phyloP scores from a whole-genome alignment of 2,888 invertebrate species.

The Unio delphinus region DNA sequence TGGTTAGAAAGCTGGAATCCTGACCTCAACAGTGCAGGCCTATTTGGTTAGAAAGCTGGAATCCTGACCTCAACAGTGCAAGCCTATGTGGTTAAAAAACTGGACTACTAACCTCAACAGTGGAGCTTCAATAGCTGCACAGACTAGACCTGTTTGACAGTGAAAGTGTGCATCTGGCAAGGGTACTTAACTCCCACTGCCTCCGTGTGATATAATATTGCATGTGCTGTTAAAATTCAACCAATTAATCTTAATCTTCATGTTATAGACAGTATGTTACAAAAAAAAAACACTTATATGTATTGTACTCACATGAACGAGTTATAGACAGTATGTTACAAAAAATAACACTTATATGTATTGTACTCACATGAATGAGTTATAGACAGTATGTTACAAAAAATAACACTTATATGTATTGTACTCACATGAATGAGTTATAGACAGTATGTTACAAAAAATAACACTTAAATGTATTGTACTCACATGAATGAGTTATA shows the following conservation, averaged over 20 bases:
- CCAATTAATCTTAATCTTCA: background rate
- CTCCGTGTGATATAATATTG: too few relatives aligned
- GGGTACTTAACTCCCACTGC: too few relatives aligned
- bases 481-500: background rate
- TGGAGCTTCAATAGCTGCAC: too few relatives aligned
- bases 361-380: background rate
- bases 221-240: too few relatives aligned
- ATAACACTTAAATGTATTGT: background rate
- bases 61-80: too few relatives aligned
- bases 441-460: background rate
- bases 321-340: background rate
- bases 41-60: too few relatives aligned
- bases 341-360: background rate
- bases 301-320: constrained; percentile 39
- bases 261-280: background rate
- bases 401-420: background rate
- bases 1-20: too few relatives aligned
- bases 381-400: background rate
- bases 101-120: too few relatives aligned
- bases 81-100: too few relatives aligned
- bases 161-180: too few relatives aligned
- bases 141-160: too few relatives aligned
- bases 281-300: background rate
- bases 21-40: too few relatives aligned
- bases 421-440: background rate